Percentiles rank a stretch among this genome's conserved stretches.
Evolutionary conservation across 1,140 invertebrate genomes (phyloP).

Genomic region (Holotrichia oblita): DNA sequence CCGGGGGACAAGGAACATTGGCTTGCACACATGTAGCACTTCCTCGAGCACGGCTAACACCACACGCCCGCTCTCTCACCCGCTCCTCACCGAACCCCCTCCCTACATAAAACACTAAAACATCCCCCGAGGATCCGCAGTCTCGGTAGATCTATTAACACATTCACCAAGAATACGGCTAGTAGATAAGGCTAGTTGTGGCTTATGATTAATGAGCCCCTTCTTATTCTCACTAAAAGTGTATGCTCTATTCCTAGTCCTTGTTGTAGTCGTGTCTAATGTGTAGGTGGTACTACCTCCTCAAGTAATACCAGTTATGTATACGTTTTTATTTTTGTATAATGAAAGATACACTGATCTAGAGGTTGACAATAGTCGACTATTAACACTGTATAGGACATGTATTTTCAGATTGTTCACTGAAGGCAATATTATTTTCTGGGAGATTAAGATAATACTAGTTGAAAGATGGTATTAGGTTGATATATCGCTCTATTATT

Average conservation of each 20-base stretch:
- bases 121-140: constrained; percentile 49
- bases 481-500: constrained; percentile 18
- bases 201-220: constrained; percentile 50
- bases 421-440: constrained; percentile 1
- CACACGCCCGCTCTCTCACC: neutral
- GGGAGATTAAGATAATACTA: constrained; percentile 26
- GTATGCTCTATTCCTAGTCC: neutral
- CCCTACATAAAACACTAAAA: constrained; percentile 23
- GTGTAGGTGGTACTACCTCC: neutral
- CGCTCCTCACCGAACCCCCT: constrained; percentile 48
- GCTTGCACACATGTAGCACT: constrained; percentile 57
- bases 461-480: constrained; percentile 11
- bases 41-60: constrained; percentile 49
- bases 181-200: constrained; percentile 50
- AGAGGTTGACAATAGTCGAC: neutral
- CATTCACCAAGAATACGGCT: constrained; percentile 50
- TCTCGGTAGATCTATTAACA: constrained; percentile 55
- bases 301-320: neutral
- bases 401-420: neutral
- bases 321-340: constrained; percentile 14
- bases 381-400: constrained; percentile 33
- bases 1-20: constrained; percentile 52
- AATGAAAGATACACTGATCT: constrained; percentile 22
- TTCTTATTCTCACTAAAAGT: no score
- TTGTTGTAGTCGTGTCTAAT: neutral